A percentile compares a stretch with the other conserved stretches of the same genome.
phyloP scores from a whole-genome alignment of 1,140 invertebrate genomes.

The Diabrotica undecimpunctata region DNA sequence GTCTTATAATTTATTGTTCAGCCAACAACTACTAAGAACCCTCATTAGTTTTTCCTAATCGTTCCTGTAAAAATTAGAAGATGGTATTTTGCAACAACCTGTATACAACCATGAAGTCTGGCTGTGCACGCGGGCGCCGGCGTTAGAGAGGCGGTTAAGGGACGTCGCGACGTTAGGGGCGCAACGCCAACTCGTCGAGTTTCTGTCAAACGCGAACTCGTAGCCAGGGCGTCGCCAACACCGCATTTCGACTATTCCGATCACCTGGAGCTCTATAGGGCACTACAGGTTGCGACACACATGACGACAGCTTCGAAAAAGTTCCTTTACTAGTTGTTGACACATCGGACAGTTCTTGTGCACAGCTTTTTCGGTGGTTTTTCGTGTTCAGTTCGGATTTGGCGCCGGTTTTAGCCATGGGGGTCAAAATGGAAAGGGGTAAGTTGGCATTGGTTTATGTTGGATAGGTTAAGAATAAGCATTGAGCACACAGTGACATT shows the following conservation, averaged over 20 bases:
- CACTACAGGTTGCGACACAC: neutral
- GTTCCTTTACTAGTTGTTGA: too few relatives aligned
- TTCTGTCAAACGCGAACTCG: constrained; percentile 37
- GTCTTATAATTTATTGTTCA: too few relatives aligned
- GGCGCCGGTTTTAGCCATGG: constrained; percentile 19
- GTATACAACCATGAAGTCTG: neutral
- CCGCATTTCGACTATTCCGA: constrained; percentile 26
- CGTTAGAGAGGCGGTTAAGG: neutral
- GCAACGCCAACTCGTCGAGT: constrained; percentile 32
- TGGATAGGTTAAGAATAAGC: neutral
- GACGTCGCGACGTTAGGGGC: constrained; percentile 13
- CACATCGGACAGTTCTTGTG: neutral
- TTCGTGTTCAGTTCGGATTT: constrained; percentile 16
- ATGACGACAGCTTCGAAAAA: neutral
- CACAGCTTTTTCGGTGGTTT: constrained; percentile 9
- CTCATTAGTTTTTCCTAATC: too few relatives aligned
- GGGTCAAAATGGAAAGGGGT: constrained; percentile 26
- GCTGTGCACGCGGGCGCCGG: neutral
- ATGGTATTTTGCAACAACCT: too few relatives aligned
- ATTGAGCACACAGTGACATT: too few relatives aligned
- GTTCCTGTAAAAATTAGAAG: too few relatives aligned
- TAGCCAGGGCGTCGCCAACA: constrained; percentile 38
- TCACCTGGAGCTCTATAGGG: constrained; percentile 24
- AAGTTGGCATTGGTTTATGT: constrained; percentile 22
- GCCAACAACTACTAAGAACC: too few relatives aligned